A percentile compares a stretch with the other conserved stretches of the same genome.
Evolutionary conservation across 2,888 invertebrate genomes (phyloP).

Genomic region (Platycheirus albimanus): DNA sequence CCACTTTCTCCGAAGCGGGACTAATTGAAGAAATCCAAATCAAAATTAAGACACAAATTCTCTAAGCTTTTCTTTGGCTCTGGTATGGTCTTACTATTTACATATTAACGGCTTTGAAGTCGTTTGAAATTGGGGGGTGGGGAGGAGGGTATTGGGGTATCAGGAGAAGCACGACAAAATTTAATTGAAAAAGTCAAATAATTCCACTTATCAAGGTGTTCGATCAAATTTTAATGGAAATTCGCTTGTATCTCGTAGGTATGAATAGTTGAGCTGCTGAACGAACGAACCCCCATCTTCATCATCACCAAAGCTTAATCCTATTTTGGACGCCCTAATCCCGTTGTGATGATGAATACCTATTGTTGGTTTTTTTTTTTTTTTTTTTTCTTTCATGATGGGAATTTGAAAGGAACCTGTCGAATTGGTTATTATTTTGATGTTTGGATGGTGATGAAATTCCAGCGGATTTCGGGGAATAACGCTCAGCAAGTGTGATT

Average conservation of each 20-base stretch:
- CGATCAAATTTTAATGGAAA: conserved; percentile 62
- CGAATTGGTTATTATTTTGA: conserved; percentile 43
- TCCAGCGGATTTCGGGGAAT: conserved; percentile 62
- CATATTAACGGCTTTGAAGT: no score
- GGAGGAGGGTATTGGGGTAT: neutral
- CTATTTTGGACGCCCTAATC: conserved; percentile 66
- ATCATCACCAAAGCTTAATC: conserved; percentile 55
- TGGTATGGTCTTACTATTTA: conserved; percentile 37
- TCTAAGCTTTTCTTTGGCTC: conserved; percentile 31
- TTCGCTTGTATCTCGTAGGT: conserved; percentile 2
- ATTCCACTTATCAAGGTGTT: conserved; percentile 38
- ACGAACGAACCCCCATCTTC: conserved; percentile 50
- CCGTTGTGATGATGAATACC: conserved; percentile 56
- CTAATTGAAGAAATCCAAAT: conserved; percentile 27
- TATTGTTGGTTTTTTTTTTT: neutral
- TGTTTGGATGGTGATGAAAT: conserved; percentile 61
- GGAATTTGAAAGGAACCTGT: conserved; percentile 51
- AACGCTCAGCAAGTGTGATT: conserved; percentile 44
- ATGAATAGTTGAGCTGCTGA: neutral
- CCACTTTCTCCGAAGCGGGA: conserved; percentile 57
- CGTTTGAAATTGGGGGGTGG: no score
- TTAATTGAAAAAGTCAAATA: conserved; percentile 63
- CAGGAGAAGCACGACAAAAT: conserved; percentile 1
- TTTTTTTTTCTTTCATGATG: conserved; percentile 11
- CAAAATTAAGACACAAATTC: conserved; percentile 30